Evolutionary conservation across 2,888 invertebrate species (phyloP), one percentile per base, ranked within the genome.

Genomic region (Spialia ferax): DNA sequence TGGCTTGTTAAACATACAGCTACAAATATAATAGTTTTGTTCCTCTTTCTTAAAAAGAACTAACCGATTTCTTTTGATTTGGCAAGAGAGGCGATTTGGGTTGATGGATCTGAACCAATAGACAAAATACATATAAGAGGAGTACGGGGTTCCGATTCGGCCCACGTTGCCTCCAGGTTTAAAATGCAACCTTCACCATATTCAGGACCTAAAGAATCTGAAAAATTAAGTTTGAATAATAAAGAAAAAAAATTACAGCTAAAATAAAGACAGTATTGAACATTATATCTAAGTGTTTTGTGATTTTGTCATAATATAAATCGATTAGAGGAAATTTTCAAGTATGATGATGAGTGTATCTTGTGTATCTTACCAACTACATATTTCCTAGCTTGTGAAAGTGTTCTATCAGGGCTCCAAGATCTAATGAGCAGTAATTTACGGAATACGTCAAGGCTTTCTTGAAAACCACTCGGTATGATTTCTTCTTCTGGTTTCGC

Each of bases 101-200:
- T 96, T n/a, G 99, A 98, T 1, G 99, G 99, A 93, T 99, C 99
- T 0, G 99, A 99, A 0, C 99, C 99, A 78, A 98, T 98, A 0
- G 99, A 98, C 18, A 99, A 91, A 76, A 99, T 96, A 79, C 99
- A 99, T 74, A 99, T 96, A 22, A 99, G 95, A 0, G 99, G 99
- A 0, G 97, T 96, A 32, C 97, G 94, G 0, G 97, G 96, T 84
- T 98, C 97, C 0, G 98, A 98, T 88, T 99, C 99, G 26, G 94
- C 93, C 97, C 97, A 98, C 42, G 98, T 98, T 0, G 94, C 95
- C 85, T 99, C 99, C 73, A 99, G 94, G 88, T 99, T 98, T 23
- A 99, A 93, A 73, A 99, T 98, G 75, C 97, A 97, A 57, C 98
- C 97, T 91, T 99, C 99, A 1, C 98, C 98, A 81, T 98, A 98